Percentiles rank a stretch among this genome's conserved stretches.
These are phyloP conservation scores for Heliornis fulica DNA, from an alignment of 2,113 vertebrate genomes.

Conservation along the genomic window DNA sequence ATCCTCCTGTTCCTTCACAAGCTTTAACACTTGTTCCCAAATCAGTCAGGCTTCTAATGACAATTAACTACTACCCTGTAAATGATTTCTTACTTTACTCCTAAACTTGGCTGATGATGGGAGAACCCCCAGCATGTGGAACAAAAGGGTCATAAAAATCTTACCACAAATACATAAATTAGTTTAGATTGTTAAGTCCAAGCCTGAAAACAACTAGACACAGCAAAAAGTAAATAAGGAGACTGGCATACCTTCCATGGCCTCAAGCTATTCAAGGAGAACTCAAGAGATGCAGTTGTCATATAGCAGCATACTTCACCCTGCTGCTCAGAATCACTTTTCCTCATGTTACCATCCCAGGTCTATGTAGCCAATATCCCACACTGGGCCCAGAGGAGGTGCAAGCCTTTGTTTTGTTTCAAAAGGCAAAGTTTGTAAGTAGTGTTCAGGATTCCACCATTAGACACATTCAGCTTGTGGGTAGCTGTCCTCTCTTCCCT, in stretches of 20 bases:
- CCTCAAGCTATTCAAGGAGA: not conserved
- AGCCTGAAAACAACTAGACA: not conserved
- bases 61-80: not conserved
- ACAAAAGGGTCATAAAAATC: not conserved
- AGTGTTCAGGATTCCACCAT: not conserved
- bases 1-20: not conserved
- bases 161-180: not conserved
- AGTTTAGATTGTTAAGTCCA: not conserved
- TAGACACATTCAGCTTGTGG: not conserved
- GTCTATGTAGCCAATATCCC: rapidly evolving
- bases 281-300: not conserved
- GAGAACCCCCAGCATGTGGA: not conserved
- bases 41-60: not conserved
- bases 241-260: not conserved
- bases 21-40: not conserved
- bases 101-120: rapidly evolving
- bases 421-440: rapidly evolving
- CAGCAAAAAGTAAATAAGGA: not conserved
- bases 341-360: not conserved
- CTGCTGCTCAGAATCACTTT: not conserved
- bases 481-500: not conserved
- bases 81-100: not conserved
- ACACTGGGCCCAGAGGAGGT: not conserved
- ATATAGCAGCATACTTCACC: not conserved
- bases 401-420: not conserved